Evolutionary conservation across 1,140 invertebrate genomes (phyloP).

Genomic region (Eubasilissa regina): DNA sequence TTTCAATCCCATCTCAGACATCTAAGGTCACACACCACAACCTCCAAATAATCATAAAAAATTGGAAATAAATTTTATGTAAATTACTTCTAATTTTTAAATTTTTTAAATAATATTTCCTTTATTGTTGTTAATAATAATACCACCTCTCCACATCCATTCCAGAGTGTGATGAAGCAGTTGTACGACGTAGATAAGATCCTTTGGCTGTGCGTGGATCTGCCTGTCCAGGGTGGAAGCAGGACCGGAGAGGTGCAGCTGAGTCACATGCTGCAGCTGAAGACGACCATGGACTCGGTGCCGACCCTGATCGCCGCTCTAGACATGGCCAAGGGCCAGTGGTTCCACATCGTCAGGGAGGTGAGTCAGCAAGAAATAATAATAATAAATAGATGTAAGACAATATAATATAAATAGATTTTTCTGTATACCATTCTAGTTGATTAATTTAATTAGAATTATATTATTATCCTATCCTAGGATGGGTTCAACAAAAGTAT

Average conservation of each 20-base stretch:
- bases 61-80: too few relatives aligned
- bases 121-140: too few relatives aligned
- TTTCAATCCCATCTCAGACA: too few relatives aligned
- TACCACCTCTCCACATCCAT: too few relatives aligned
- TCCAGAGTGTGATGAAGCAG: conserved; percentile 69
- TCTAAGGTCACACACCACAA: too few relatives aligned
- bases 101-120: too few relatives aligned
- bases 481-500: too few relatives aligned
- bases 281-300: conserved; percentile 83
- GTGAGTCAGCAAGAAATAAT: conserved; percentile 65
- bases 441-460: too few relatives aligned
- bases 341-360: conserved; percentile 76
- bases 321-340: conserved; percentile 72
- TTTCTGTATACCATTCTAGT: too few relatives aligned
- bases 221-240: conserved; percentile 74
- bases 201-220: conserved; percentile 71
- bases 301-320: conserved; percentile 78
- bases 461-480: too few relatives aligned
- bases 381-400: not conserved
- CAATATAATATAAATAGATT: not conserved
- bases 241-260: conserved; percentile 82
- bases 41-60: too few relatives aligned
- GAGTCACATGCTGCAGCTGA: conserved; percentile 85
- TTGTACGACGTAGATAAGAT: conserved; percentile 72
- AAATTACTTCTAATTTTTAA: too few relatives aligned